Percentiles rank a stretch among this genome's conserved stretches.
These are phyloP conservation scores for Amazona guildingii DNA, from an alignment of 2,113 vertebrate species.

Conservation along the genomic window DNA sequence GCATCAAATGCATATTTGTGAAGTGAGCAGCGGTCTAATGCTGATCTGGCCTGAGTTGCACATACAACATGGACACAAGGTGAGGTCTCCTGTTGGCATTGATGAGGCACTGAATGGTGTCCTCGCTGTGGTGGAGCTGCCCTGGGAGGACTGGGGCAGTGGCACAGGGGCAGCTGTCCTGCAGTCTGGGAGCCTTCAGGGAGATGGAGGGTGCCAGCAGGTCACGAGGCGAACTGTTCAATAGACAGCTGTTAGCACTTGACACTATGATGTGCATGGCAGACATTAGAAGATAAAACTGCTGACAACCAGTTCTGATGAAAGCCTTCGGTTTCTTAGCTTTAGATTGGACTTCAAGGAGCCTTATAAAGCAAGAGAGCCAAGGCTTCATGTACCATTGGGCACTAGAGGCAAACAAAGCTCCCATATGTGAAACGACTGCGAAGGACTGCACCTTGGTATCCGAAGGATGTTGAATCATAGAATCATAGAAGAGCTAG, in stretches of 20 bases:
- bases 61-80: rapidly evolving
- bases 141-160: rapidly evolving
- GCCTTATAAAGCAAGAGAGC: conserved; percentile 91
- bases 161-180: neutral
- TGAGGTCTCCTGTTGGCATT: neutral
- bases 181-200: neutral
- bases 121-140: neutral
- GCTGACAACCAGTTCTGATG: conserved; percentile 87
- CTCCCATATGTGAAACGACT: conserved; percentile 79
- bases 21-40: neutral
- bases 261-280: neutral
- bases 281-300: neutral
- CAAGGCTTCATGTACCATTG: conserved; percentile 85
- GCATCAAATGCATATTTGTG: rapidly evolving
- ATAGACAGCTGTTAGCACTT: neutral
- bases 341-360: conserved; percentile 97
- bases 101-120: neutral
- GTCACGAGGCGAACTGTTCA: rapidly evolving
- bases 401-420: conserved; percentile 83
- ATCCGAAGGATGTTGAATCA: neutral
- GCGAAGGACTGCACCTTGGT: neutral
- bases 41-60: neutral
- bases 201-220: neutral
- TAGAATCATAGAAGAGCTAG: neutral
- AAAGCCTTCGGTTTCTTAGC: conserved; percentile 94